Conservation (phyloP, 1,140 invertebrate species). For the Scaptomyza graminum region DNA sequence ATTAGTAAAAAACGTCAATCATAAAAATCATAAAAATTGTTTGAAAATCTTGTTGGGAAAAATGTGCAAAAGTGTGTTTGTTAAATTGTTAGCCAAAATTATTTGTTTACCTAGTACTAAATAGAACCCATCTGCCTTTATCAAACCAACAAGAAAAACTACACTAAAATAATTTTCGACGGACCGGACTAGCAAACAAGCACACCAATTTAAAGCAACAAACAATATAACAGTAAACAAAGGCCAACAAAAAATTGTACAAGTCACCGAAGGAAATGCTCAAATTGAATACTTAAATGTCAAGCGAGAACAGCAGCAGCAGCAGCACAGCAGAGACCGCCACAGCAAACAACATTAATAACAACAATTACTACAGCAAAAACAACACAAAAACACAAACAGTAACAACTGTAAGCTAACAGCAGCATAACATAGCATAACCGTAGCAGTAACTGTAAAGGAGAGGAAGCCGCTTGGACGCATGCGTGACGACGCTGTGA, state of each 20-base stretch:
- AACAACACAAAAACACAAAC: conserved; percentile 26
- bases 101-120: conserved; percentile 75
- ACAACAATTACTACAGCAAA: conserved; percentile 19
- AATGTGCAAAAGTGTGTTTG: conserved; percentile 78
- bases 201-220: conserved; percentile 17
- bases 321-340: too few species aligned
- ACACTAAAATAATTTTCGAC: conserved; percentile 16
- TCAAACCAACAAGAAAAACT: conserved; percentile 34
- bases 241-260: conserved; percentile 20
- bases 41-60: conserved; percentile 53
- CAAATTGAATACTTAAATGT: conserved; percentile 68
- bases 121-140: conserved; percentile 62
- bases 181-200: conserved; percentile 11
- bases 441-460: neutral
- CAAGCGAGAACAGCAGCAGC: conserved; percentile 43
- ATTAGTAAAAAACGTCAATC: conserved; percentile 54
- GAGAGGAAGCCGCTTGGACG: conserved; percentile 39
- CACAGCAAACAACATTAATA: conserved; percentile 23
- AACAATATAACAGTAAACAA: conserved; percentile 6
- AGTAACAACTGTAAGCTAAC: conserved; percentile 53
- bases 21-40: conserved; percentile 49
- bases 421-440: conserved; percentile 20
- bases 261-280: conserved; percentile 56
- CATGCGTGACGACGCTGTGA: conserved; percentile 58
- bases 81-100: conserved; percentile 79